A percentile compares a stretch with the other conserved stretches of the same genome.
These are phyloP conservation scores for Sminthurides aquaticus DNA, from an alignment of 2,888 invertebrate genomes.

Conservation along the genomic window DNA sequence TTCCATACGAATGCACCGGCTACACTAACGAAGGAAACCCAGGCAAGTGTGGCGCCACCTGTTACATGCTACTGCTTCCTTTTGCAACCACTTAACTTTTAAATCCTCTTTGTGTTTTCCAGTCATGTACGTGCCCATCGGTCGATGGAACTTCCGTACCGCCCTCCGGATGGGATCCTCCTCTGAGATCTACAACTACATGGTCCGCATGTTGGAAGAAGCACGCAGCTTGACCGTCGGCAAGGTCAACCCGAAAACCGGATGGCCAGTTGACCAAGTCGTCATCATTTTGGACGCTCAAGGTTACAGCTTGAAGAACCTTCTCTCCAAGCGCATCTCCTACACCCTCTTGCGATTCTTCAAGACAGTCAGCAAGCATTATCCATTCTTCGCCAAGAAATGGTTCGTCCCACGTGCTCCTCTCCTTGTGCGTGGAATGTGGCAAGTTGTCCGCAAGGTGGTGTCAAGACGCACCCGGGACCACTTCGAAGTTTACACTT, in stretches of 20 bases:
- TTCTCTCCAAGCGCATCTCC: neutral
- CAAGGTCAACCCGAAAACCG: conserved; percentile 4
- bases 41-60: neutral
- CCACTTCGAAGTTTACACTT: neutral
- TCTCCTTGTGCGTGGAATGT: neutral
- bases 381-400: conserved; percentile 8
- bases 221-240: neutral
- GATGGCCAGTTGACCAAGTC: conserved; percentile 7
- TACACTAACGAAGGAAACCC: conserved; percentile 3
- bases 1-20: conserved; percentile 7
- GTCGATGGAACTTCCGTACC: neutral
- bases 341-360: neutral
- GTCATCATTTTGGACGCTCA: conserved; percentile 7
- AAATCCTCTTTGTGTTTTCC: too few relatives aligned
- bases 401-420: conserved; percentile 4
- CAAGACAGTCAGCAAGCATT: neutral
- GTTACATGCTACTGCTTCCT: neutral
- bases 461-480: neutral
- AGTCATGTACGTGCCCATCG: conserved; percentile 7
- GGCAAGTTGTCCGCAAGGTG: conserved; percentile 2
- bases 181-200: conserved; percentile 9
- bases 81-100: too few relatives aligned
- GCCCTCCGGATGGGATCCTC: neutral
- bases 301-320: neutral
- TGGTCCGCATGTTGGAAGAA: conserved; percentile 4